These are phyloP conservation scores for Leptinotarsa tumamoca DNA, from an alignment of 2,888 invertebrate genomes.

Conservation along the genomic window DNA sequence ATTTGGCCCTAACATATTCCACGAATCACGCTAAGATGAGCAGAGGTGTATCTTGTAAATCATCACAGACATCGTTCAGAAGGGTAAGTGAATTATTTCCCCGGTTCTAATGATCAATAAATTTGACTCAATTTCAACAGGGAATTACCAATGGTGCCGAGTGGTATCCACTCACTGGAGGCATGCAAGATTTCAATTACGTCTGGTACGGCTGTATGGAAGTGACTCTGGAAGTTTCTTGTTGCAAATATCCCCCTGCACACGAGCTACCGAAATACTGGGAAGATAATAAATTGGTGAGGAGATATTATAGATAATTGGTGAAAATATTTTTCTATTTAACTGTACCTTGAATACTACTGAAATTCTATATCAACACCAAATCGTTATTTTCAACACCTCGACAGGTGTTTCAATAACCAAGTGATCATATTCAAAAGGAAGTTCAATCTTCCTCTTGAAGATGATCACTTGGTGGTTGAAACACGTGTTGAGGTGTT, in stretches of 20 bases:
- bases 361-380: no score
- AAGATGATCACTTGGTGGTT: no score
- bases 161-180: constrained; percentile 92
- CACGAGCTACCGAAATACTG: constrained; percentile 85
- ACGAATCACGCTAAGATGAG: constrained; percentile 92
- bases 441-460: no score
- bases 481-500: no score
- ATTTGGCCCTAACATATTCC: constrained; percentile 86
- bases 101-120: background rate
- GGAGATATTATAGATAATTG: constrained; percentile 40
- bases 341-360: no score
- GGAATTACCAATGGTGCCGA: constrained; percentile 96
- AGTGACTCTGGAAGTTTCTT: constrained; percentile 92
- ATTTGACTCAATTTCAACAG: constrained; percentile 60
- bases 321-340: no score
- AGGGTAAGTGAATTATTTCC: constrained; percentile 59
- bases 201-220: constrained; percentile 95
- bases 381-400: no score
- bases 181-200: constrained; percentile 96
- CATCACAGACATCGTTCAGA: constrained; percentile 80
- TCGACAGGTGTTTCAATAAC: no score
- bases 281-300: constrained; percentile 88
- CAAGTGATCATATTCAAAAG: no score
- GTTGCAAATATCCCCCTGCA: constrained; percentile 92
- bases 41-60: constrained; percentile 84